Percentiles rank a stretch among this genome's conserved stretches.
These are phyloP conservation scores for Brachyrhaphis roseni DNA, from an alignment of 2,797 vertebrate species.

Conservation along the genomic window DNA sequence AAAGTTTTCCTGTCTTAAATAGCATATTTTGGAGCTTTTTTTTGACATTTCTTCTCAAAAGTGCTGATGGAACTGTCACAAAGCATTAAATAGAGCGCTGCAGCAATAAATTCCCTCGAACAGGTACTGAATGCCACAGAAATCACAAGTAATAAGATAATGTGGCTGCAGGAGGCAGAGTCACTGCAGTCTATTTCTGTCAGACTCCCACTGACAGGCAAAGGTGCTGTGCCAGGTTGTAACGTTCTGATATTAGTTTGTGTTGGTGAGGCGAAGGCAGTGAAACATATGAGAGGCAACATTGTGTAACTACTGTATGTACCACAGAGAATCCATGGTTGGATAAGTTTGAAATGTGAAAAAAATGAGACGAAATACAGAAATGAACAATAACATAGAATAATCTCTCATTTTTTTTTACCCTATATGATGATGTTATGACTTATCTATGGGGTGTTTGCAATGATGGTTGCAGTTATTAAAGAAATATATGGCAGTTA, in stretches of 20 bases:
- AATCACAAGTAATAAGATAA: constrained; percentile 14
- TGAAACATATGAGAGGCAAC: neutral
- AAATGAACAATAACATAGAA: neutral
- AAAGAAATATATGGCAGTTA: neutral
- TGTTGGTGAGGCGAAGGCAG: neutral
- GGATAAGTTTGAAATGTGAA: neutral
- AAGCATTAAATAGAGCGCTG: neutral
- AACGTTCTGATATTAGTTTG: neutral
- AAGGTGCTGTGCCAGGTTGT: constrained; percentile 14
- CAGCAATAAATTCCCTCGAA: neutral
- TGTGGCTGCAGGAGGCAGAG: constrained; percentile 3
- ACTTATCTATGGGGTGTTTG: neutral
- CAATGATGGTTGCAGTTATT: neutral
- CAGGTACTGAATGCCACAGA: neutral
- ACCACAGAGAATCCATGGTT: neutral
- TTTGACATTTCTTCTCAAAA: neutral
- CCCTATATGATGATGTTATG: neutral
- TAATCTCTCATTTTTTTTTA: neutral
- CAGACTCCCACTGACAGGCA: constrained; percentile 1
- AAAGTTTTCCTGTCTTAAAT: neutral
- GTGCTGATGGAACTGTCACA: neutral
- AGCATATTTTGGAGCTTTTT: neutral
- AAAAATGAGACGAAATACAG: neutral
- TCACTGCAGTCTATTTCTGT: constrained; percentile 13
- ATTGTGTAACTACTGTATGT: neutral